Evolutionary conservation across 2,888 invertebrate species (phyloP).

Genomic region (Polymixis flavicincta): DNA sequence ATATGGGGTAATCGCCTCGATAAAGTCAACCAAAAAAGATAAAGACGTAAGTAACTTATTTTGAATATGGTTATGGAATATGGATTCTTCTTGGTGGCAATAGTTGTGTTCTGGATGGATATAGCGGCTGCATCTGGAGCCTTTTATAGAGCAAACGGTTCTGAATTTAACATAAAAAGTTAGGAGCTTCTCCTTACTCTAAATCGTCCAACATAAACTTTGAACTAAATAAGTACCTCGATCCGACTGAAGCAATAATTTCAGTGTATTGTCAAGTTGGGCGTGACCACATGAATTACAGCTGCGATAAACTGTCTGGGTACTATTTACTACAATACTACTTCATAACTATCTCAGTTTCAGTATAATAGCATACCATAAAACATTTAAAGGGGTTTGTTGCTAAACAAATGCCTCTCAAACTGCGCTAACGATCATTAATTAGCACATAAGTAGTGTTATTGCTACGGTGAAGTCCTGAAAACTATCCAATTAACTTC

Average conservation of each 20-base stretch:
- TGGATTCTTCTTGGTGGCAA: neutral
- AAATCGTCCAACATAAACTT: neutral
- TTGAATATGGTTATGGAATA: neutral
- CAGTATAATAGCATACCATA: neutral
- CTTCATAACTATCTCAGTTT: neutral
- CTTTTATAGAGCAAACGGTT: neutral
- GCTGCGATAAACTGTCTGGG: neutral
- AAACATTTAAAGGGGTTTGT: neutral
- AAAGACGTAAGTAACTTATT: neutral
- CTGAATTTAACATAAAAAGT: constrained; percentile 1
- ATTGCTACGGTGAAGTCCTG: neutral
- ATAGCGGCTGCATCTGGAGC: neutral
- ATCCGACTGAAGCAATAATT: neutral
- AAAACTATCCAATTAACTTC: neutral
- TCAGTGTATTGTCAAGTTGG: neutral
- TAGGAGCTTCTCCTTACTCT: neutral
- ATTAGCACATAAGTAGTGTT: neutral
- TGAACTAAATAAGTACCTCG: neutral
- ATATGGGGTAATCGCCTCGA: neutral
- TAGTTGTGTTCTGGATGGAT: neutral
- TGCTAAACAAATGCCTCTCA: neutral
- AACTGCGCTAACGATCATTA: neutral
- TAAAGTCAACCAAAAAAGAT: constrained; percentile 1
- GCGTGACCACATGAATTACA: neutral
- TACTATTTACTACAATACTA: too few relatives aligned